Evolutionary conservation across 2,888 invertebrate genomes (phyloP), one percentile per base, ranked within the genome.

Genomic region (Orgyia antiqua): DNA sequence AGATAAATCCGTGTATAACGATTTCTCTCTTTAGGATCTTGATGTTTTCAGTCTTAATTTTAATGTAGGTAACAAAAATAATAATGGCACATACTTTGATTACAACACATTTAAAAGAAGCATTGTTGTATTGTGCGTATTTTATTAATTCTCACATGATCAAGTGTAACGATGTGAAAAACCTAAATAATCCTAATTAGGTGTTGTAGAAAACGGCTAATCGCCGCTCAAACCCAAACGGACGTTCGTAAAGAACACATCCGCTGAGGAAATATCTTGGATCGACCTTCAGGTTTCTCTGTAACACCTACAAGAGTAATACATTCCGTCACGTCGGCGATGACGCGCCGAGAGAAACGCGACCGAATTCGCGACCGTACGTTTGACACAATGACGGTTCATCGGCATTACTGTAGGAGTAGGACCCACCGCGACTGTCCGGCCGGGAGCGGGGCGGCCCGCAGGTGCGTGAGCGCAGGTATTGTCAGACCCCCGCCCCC

Each of bases 381-480:
- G 66, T 73, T 74, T 76, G 82, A 79, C 82, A 82, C 78, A 75
- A 82, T 77, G 83, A 71, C 78, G 79, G 79, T 82, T 79, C 77
- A 77, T 82, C 79, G 79, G 66, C 76, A 65, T 68, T 10, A 9
- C 2, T 23, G 5, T 42, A 45, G 44, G 20, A 2, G 4, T 4
- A 4, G 51, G 43, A 48, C 40, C 55, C 46, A 42, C 29, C 19
- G 29, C 24, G 13, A n/a, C 5, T 3, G 10, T 11, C 30, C 24
- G 30, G 13, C 31, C 21, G 21, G 25, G 20, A 27, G 68, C 77
- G 77, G 77, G 77, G 78, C 77, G n/a, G n/a, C n/a, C n/a, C n/a
- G n/a, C n/a, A n/a, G n/a, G n/a, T n/a, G n/a, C 74, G 79, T 71
- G 66, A 51, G 79, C 79, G 78, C 79, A 78, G 78, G 75, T 71